Conservation (phyloP, 2,113 vertebrate genomes). For the Hippoglossus stenolepis region DNA sequence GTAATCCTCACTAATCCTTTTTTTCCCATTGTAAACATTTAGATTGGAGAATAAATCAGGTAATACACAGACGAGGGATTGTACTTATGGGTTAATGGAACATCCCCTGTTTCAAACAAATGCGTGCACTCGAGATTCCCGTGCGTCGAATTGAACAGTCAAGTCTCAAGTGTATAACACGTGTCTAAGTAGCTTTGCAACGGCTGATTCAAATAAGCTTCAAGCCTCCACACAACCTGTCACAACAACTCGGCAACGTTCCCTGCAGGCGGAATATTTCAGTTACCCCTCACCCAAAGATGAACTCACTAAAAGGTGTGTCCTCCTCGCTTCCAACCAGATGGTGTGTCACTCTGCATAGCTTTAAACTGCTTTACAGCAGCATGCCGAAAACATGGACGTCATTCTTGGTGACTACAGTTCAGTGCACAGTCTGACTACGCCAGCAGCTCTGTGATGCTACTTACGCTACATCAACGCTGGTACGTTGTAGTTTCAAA, state of each 20-base stretch:
- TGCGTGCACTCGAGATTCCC: neutral
- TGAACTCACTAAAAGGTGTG: constrained; percentile 21
- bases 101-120: neutral
- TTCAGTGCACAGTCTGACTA: neutral
- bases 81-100: neutral
- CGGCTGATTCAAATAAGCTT: constrained; percentile 13
- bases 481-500: neutral
- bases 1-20: constrained; percentile 21
- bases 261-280: constrained; percentile 11
- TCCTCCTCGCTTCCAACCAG: constrained; percentile 11
- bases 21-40: constrained; percentile 6
- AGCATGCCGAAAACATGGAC: neutral
- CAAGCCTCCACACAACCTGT: constrained; percentile 9
- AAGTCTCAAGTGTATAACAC: neutral
- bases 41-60: neutral
- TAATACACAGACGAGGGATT: neutral
- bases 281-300: constrained; percentile 18
- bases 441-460: neutral
- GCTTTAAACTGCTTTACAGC: constrained; percentile 6
- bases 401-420: neutral
- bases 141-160: neutral
- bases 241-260: constrained; percentile 27
- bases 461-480: neutral
- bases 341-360: constrained; percentile 8
- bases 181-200: neutral